A percentile compares a stretch with the other conserved stretches of the same genome.
Evolutionary conservation across 2,113 vertebrate genomes (phyloP).

Genomic region (Struthidea cinerea): DNA sequence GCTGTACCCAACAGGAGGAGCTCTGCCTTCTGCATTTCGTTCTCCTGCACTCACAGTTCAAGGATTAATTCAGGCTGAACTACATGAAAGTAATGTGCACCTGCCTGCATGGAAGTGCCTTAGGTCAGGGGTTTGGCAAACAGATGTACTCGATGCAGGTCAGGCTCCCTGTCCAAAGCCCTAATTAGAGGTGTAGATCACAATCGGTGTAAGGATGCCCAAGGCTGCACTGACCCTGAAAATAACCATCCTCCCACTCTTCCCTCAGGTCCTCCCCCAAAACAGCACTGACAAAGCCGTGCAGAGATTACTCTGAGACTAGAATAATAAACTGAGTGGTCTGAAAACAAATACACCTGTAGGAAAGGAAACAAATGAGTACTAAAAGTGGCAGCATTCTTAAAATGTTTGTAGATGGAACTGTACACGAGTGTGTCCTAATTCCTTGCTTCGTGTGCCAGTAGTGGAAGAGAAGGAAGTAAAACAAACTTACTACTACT

Average conservation of each 20-base stretch:
- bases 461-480: background rate
- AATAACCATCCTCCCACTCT: background rate
- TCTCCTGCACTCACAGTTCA: background rate
- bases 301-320: background rate
- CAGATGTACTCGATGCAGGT: background rate
- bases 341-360: background rate
- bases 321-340: background rate
- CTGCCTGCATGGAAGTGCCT: background rate
- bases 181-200: background rate
- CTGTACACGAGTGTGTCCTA: background rate
- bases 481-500: background rate
- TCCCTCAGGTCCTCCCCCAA: background rate
- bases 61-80: background rate
- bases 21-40: background rate
- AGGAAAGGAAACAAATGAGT: background rate
- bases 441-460: background rate
- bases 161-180: background rate
- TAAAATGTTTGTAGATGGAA: background rate
- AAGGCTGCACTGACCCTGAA: background rate
- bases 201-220: background rate
- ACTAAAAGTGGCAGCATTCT: background rate
- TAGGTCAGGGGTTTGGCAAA: background rate
- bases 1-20: background rate
- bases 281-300: background rate
- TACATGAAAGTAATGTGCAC: background rate